Conservation (phyloP, 2,797 vertebrate genomes). For the Scomberomorus guttatus region DNA sequence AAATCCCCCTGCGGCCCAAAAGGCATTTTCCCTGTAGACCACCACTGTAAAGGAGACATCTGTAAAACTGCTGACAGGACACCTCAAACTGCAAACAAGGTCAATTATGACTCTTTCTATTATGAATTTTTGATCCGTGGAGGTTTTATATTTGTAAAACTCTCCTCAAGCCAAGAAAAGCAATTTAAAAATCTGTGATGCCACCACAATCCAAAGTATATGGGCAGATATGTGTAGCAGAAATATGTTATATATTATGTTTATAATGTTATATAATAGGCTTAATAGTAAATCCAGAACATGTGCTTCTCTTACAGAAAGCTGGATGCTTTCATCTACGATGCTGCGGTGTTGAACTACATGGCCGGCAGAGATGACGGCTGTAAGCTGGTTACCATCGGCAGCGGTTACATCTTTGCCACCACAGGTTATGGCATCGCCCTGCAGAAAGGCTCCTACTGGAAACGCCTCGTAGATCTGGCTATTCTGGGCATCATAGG, state of each 20-base stretch:
- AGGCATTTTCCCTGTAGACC: no score
- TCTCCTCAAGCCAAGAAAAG: no score
- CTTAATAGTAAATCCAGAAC: slow-evolving; percentile 5
- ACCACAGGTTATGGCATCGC: slow-evolving; percentile 98
- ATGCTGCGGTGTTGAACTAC: slow-evolving; percentile 98
- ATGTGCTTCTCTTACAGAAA: slow-evolving; percentile 86
- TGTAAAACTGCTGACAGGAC: no score
- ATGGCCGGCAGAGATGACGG: slow-evolving; percentile 99
- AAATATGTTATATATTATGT: neutral
- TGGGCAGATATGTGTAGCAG: neutral
- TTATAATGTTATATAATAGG: no score
- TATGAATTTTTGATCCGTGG: no score
- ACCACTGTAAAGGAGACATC: no score
- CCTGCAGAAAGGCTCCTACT: slow-evolving; percentile 97
- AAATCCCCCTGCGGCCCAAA: no score
- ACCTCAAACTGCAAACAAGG: no score
- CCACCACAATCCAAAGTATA: no score
- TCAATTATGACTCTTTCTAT: no score
- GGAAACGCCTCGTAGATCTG: slow-evolving; percentile 96
- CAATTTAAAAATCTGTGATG: no score
- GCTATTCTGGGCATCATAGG: slow-evolving; percentile 98
- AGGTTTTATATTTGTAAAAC: no score
- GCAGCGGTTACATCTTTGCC: slow-evolving; percentile 98
- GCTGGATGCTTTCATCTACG: slow-evolving; percentile 98
- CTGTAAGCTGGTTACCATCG: slow-evolving; percentile 98